These are phyloP conservation scores for Lepidurus apus DNA, from an alignment of 1,140 invertebrate genomes.

Conservation along the genomic window DNA sequence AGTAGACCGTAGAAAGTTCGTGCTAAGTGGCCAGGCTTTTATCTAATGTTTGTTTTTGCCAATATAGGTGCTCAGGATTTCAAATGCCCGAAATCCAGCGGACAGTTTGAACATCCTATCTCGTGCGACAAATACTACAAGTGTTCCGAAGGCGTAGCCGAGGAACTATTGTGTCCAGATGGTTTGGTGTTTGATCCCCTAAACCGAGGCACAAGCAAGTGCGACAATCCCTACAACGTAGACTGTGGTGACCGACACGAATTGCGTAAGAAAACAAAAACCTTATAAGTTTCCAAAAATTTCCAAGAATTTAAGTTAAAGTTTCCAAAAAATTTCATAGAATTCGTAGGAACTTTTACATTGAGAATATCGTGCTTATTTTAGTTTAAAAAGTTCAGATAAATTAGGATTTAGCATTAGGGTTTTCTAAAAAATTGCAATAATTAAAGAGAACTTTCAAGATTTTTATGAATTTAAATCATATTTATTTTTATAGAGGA, in stretches of 20 bases:
- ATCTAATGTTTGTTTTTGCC: not conserved
- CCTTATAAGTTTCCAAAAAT: no score
- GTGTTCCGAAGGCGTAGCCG: conserved; percentile 64
- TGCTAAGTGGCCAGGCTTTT: not conserved
- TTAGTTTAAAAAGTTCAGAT: no score
- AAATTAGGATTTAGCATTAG: no score
- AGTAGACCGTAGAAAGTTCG: not conserved
- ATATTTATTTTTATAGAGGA: conserved; percentile 55
- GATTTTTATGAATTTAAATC: no score
- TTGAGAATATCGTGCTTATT: no score
- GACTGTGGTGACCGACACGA: conserved; percentile 78
- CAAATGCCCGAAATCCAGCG: conserved; percentile 62
- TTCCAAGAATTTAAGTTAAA: no score
- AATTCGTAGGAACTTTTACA: no score
- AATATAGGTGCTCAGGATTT: conserved; percentile 55
- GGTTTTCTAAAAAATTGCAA: no score
- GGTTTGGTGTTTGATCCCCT: conserved; percentile 77
- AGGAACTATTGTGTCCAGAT: conserved; percentile 72
- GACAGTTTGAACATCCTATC: conserved; percentile 66
- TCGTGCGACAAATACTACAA: conserved; percentile 83
- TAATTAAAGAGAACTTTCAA: no score
- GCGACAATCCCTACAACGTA: conserved; percentile 83
- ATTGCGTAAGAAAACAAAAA: conserved; percentile 67
- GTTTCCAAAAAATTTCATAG: no score
- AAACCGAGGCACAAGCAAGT: conserved; percentile 78